Evolutionary conservation across 2,888 invertebrate genomes (phyloP).

Genomic region (Cotesia congregata): DNA sequence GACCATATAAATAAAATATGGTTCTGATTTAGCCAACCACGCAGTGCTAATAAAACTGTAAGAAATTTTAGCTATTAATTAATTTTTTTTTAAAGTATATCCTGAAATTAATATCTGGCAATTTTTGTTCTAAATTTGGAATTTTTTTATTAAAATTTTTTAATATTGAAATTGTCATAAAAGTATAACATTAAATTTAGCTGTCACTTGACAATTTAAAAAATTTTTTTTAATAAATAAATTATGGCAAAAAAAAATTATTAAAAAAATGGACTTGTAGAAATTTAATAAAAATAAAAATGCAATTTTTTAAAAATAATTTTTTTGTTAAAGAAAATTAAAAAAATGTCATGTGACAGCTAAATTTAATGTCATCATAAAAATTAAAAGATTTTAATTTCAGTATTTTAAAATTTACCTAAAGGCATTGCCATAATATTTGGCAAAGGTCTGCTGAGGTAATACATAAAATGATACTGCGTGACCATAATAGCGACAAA

Average conservation of each 20-base stretch:
- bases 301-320: too few relatives aligned
- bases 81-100: not conserved
- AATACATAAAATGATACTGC: slow-evolving; percentile 99
- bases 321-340: too few relatives aligned
- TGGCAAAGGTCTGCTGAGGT: slow-evolving; percentile 93
- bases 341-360: too few relatives aligned
- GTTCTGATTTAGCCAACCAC: slow-evolving; percentile 86
- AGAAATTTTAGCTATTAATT: slow-evolving; percentile 51
- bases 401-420: slow-evolving; percentile 74
- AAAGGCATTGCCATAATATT: slow-evolving; percentile 94
- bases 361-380: too few relatives aligned
- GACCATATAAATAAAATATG: slow-evolving; percentile 83
- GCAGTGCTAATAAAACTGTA: slow-evolving; percentile 88
- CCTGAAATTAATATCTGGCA: too few relatives aligned
- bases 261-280: too few relatives aligned
- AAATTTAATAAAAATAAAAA: too few relatives aligned
- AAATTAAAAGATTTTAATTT: too few relatives aligned
- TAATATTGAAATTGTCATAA: too few relatives aligned
- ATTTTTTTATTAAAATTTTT: slow-evolving; percentile 9
- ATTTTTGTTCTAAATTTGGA: not conserved
- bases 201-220: too few relatives aligned
- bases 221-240: slow-evolving; percentile 7
- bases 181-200: too few relatives aligned
- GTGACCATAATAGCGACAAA: slow-evolving; percentile 86
- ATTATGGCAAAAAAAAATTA: not conserved